A percentile compares a stretch with the other conserved stretches of the same genome.
These are phyloP conservation scores for Diachrysia chrysitis DNA, from an alignment of 2,888 invertebrate species.

Conservation along the genomic window DNA sequence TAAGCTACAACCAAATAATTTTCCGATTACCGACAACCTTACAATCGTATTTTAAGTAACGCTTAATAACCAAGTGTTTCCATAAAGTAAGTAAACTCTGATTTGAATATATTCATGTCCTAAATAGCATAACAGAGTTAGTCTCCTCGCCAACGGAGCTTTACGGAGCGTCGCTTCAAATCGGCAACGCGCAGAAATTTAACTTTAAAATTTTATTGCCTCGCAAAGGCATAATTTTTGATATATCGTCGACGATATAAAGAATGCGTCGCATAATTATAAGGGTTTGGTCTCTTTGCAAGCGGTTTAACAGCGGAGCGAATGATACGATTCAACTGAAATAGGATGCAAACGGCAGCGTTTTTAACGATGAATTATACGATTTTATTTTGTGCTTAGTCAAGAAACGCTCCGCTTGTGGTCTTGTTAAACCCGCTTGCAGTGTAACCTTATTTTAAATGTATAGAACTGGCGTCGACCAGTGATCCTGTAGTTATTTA, in stretches of 20 bases:
- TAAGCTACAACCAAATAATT: too few relatives aligned
- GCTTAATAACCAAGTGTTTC: neutral
- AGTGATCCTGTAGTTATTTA: slow-evolving; percentile 51
- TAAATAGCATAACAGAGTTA: slow-evolving; percentile 26
- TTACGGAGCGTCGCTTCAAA: slow-evolving; percentile 38
- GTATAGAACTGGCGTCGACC: slow-evolving; percentile 25
- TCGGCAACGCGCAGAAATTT: slow-evolving; percentile 66
- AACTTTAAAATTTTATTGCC: slow-evolving; percentile 81
- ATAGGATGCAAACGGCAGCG: slow-evolving; percentile 4
- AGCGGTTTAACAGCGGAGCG: slow-evolving; percentile 25
- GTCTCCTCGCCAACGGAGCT: slow-evolving; percentile 29
- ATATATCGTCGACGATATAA: slow-evolving; percentile 65
- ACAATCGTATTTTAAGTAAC: neutral
- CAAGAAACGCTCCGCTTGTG: slow-evolving; percentile 31
- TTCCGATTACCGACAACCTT: neutral
- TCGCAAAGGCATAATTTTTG: slow-evolving; percentile 73
- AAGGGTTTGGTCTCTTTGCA: slow-evolving; percentile 34
- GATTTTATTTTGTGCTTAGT: neutral
- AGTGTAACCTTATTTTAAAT: slow-evolving; percentile 15
- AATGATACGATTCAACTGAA: too few relatives aligned
- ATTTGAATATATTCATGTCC: slow-evolving; percentile 27
- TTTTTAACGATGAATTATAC: neutral
- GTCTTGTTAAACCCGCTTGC: slow-evolving; percentile 17
- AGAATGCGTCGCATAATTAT: slow-evolving; percentile 62
- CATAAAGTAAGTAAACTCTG: slow-evolving; percentile 9